Evolutionary conservation across 2,113 vertebrate genomes (phyloP).

Genomic region (Clarias gariepinus): DNA sequence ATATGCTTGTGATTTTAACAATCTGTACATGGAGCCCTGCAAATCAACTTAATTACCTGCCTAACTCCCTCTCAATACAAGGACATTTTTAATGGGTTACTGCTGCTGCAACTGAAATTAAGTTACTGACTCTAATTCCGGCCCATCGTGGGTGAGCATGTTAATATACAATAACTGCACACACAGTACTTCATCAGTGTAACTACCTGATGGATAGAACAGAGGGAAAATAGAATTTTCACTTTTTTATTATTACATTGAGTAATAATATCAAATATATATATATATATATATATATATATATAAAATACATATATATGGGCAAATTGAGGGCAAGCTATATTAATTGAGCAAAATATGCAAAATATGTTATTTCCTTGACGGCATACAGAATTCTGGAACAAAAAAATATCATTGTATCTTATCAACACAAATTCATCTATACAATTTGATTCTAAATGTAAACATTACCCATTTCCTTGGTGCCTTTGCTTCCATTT

Average conservation of each 20-base stretch:
- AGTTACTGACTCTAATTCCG: neutral
- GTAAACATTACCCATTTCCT: neutral
- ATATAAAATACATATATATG: too few species aligned
- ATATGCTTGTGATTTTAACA: neutral
- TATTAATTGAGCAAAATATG: neutral
- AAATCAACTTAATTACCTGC: neutral
- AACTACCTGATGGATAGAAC: neutral
- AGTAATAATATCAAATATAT: too few species aligned
- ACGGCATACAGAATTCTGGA: neutral
- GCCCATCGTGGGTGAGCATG: neutral
- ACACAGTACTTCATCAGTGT: neutral
- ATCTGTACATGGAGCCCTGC: neutral
- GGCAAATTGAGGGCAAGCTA: neutral
- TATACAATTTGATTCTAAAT: neutral
- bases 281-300: too few species aligned
- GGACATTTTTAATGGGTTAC: neutral
- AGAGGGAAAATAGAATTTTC: neutral
- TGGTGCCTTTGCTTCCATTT: neutral
- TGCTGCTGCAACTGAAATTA: neutral
- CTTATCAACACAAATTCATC: neutral
- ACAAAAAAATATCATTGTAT: neutral
- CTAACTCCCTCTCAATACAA: neutral
- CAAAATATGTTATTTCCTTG: neutral
- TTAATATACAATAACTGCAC: neutral
- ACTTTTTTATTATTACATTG: neutral